Base-by-base conservation (phyloP, 2,113 vertebrate genomes). In the Erythrolamprus reginae region DNA sequence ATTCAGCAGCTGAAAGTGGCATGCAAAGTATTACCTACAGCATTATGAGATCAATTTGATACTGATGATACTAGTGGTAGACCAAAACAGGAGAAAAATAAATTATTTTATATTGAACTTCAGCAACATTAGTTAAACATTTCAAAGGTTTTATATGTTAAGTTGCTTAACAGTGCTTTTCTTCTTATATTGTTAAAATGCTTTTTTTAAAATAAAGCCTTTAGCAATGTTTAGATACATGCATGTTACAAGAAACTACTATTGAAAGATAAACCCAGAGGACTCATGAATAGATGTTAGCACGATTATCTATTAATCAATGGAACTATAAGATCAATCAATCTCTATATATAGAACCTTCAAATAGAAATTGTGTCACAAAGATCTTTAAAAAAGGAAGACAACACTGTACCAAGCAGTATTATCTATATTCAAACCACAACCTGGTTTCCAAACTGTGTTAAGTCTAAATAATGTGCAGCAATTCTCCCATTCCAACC, bases 401-500 rank as follows among this genome's bases (percentile, higher is more conserved):
- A 87, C 1, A 23, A 83, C 28, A 91, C 89, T 42, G 48, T 87
- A 90, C 89, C 90, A 92, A 82, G 38, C 50, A 88, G 53, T 55
- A 24, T 28, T 33, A 51, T 89, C 28, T 1, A 0, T 24, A n/a
- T 61, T 89, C 93, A 45, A 91, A 94, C 53, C 83, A n/a, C 82
- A 28, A 51, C 19, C n/a, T 90, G 86, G 86, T 82, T 23, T 88
- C 82, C 77, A 88, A 82, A 90, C 91, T 23, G 42, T 65, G 77
- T 92, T 26, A 92, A 94, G 33, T 1, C 2, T 48, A 70, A 86
- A 91, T 52, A 93, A 84, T 52, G 26, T 92, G 86, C 58, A 13
- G 42, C 91, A 94, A 61, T 90, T 17, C 33, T 5, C 65, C 17
- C 70, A 38, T 77, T 90, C 42, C 95, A 91, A 10, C 93, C 91